Evolutionary conservation across 2,888 invertebrate species (phyloP).

Genomic region (Athalia circularis): DNA sequence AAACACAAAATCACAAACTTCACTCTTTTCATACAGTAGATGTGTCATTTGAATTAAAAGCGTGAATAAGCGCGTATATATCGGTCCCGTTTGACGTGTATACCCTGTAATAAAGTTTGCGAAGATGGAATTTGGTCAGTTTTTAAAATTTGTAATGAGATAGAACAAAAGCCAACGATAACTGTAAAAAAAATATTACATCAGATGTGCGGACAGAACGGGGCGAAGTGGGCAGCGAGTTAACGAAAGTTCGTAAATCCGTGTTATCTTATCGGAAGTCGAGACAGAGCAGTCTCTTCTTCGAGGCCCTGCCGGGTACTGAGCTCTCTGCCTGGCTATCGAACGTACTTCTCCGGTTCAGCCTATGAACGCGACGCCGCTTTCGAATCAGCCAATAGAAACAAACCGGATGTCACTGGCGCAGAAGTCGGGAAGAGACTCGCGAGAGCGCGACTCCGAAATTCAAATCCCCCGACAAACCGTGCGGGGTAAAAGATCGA

Average conservation of each 20-base stretch:
- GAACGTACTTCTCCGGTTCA: constrained; percentile 67
- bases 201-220: constrained; percentile 12
- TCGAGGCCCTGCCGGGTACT: constrained; percentile 72
- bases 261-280: constrained; percentile 27
- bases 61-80: no score
- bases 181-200: neutral
- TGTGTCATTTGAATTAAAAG: neutral
- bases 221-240: constrained; percentile 44
- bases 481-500: no score
- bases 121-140: no score
- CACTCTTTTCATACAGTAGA: constrained; percentile 1
- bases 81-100: no score
- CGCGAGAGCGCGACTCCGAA: neutral
- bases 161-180: neutral
- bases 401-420: constrained; percentile 31
- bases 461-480: no score
- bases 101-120: no score
- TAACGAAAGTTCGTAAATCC: constrained; percentile 46
- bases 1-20: constrained; percentile 47
- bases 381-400: constrained; percentile 57
- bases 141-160: neutral
- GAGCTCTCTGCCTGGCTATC: constrained; percentile 68
- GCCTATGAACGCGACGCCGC: constrained; percentile 54
- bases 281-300: constrained; percentile 63
- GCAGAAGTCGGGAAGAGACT: constrained; percentile 31